Evolutionary conservation across 1,140 invertebrate genomes (phyloP), one percentile per base, ranked within the genome.

Genomic region (Brachionus calyciflorus): DNA sequence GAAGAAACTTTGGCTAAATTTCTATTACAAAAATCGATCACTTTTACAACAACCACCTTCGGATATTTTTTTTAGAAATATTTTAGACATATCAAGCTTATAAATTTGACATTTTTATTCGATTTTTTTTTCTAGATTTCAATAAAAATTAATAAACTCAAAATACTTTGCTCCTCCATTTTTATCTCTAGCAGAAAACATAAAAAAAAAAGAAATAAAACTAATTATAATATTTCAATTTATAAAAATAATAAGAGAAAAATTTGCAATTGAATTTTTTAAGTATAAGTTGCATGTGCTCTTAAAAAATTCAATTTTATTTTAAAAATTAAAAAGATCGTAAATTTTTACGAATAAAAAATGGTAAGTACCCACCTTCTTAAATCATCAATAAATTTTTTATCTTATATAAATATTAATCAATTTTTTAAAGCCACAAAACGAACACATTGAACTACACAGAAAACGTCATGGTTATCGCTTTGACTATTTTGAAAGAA

Each of bases 401-500:
- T 30, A 55, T 55, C 6, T 28, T 10, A 30, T 14, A 55, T 55
- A 55, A 26, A 28, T 63, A 30, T n/a, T n/a, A n/a, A n/a, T n/a
- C n/a, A n/a, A n/a, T n/a, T n/a, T n/a, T n/a, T 46, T 46, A 14
- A 7, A 86, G 97, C 96, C 97, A 80, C 97, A 99, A 87, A 99
- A 99, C 90, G 96, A 99, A 85, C 95, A 99, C 86, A 99, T 99
- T 86, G 97, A 99, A 81, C 89, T 96, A 63, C 93, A 96, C 84
- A 90, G 91, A 80, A 99, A 99, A 84, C 89, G 97, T 1, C 91
- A 97, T 88, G 97, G 97, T 81, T 89, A 92, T 78, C 89, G 96
- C 63, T 88, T 99, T 65, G 96, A 99, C 88, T 94, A 99, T 89
- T 92, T 99, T 86, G 96, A 99, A 84, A 88, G 92, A 76, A 96